Evolutionary conservation across 1,140 invertebrate genomes (phyloP), one percentile per base, ranked within the genome.

Genomic region (Neodiprion fabricii): DNA sequence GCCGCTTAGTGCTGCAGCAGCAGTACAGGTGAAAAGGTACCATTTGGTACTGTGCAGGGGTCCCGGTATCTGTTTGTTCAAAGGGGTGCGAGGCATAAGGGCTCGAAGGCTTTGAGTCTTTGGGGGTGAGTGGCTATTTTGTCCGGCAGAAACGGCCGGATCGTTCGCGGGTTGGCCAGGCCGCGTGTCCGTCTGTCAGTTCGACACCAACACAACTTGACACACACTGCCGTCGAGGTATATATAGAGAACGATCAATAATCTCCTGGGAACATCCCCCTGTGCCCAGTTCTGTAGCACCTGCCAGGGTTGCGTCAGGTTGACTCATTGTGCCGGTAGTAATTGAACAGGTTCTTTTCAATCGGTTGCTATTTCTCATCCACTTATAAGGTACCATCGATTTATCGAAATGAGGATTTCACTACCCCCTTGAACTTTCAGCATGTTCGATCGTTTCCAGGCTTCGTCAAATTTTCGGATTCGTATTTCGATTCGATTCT

Each of bases 241-340:
- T 84, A 84, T 83, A 80, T 73, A 70, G 70, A 74, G 48, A 69
- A 69, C 82, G 85, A 87, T 87, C 86, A 86, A 88, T 88, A 87
- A 85, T 86, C 82, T 86, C 81, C 81, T 85, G 82, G 83, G 82
- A 86, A 85, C 80, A 86, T 87, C 82, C 81, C 78, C 81, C 83
- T 79, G 77, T 82, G 78, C 78, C 28, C 79, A 78, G 61, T 61
- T 61, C 53, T 61, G 53, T 61, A 61, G 53, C 53, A 61, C 53
- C 53, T 61, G 53, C 53, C 9, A 61, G n/a, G 28, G 53, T 61
- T 61, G 53, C n/a, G 53, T 61, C 53, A 61, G 53, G 53, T 61
- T 61, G 53, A 61, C 53, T 61, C 53, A 61, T 61, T 61, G 53
- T 61, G 53, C 0, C 53, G 53, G 53, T 1, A 12, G 53, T 61